Percentiles rank a stretch among this genome's conserved stretches.
These are phyloP conservation scores for Leucophenga varia DNA, from an alignment of 1,140 invertebrate genomes.

Conservation along the genomic window DNA sequence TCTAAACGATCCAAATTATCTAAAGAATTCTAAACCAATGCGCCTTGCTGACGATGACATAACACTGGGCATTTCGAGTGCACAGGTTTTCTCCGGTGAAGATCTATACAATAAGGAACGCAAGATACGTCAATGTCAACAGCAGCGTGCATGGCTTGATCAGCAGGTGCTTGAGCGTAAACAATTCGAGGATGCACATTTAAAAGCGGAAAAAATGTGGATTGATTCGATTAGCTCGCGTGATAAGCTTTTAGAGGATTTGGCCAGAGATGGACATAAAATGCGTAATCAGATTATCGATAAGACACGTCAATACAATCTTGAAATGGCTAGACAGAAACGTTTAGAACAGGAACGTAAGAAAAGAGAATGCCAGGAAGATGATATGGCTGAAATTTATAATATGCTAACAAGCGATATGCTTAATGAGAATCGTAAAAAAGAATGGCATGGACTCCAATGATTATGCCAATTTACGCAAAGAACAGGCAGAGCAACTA, in stretches of 20 bases:
- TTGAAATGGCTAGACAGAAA: slow-evolving; percentile 52
- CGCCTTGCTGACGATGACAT: slow-evolving; percentile 70
- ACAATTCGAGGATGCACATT: slow-evolving; percentile 63
- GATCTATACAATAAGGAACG: slow-evolving; percentile 66
- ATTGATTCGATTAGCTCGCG: slow-evolving; percentile 61
- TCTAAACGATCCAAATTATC: slow-evolving; percentile 75
- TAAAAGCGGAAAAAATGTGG: slow-evolving; percentile 62
- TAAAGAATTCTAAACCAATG: slow-evolving; percentile 73
- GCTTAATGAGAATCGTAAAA: slow-evolving; percentile 77
- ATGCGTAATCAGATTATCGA: slow-evolving; percentile 68
- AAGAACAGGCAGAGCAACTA: slow-evolving; percentile 73
- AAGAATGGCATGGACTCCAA: slow-evolving; percentile 69
- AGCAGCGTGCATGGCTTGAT: slow-evolving; percentile 75
- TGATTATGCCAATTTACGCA: too few species aligned
- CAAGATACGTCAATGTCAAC: slow-evolving; percentile 69
- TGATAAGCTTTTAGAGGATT: slow-evolving; percentile 65
- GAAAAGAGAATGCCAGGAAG: slow-evolving; percentile 65
- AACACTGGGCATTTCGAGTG: slow-evolving; percentile 68
- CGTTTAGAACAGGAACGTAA: slow-evolving; percentile 20
- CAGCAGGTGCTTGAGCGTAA: slow-evolving; percentile 71
- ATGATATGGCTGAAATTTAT: slow-evolving; percentile 82
- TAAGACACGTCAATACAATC: slow-evolving; percentile 73
- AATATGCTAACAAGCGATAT: slow-evolving; percentile 85
- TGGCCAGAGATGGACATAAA: slow-evolving; percentile 41
- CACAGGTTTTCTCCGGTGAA: slow-evolving; percentile 82